Evolutionary conservation across 2,888 invertebrate species (phyloP).

Genomic region (Lasioglossum zephyrum): DNA sequence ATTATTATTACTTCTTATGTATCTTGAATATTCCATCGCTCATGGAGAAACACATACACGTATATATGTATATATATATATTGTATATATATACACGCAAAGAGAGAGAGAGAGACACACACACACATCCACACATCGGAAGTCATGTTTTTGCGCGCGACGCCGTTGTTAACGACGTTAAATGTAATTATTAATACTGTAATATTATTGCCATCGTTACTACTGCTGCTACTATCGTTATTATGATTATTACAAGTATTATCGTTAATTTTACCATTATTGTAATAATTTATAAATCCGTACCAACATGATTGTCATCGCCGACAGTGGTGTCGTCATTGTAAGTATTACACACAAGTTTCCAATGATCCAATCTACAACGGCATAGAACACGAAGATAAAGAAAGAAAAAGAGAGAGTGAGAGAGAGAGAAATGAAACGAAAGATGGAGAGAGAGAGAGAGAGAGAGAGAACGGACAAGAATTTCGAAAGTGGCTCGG

Average conservation of each 20-base stretch:
- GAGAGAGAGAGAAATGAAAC: background rate
- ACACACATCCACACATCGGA: slow-evolving; percentile 50
- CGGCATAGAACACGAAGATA: slow-evolving; percentile 13
- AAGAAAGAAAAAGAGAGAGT: background rate
- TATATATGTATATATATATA: background rate
- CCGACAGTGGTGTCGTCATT: slow-evolving; percentile 64
- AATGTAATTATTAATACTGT: slow-evolving; percentile 72
- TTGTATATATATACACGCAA: background rate
- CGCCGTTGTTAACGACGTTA: slow-evolving; percentile 74
- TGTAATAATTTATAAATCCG: slow-evolving; percentile 75
- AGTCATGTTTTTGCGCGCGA: slow-evolving; percentile 68
- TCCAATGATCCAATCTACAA: slow-evolving; percentile 27
- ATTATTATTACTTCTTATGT: slow-evolving; percentile 45
- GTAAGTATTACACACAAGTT: slow-evolving; percentile 64
- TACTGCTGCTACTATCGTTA: slow-evolving; percentile 75
- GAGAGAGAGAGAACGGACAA: slow-evolving; percentile 16
- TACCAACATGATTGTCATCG: slow-evolving; percentile 63
- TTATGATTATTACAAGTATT: slow-evolving; percentile 77
- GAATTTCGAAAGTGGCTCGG: slow-evolving; percentile 13
- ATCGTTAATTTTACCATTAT: slow-evolving; percentile 77
- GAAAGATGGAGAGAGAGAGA: background rate
- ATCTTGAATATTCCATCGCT: slow-evolving; percentile 68
- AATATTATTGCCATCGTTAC: slow-evolving; percentile 74
- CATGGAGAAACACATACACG: slow-evolving; percentile 39
- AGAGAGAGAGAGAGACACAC: background rate